phyloP scores from a whole-genome alignment of 2,797 vertebrate species.

The Pogonophryne albipinna region DNA sequence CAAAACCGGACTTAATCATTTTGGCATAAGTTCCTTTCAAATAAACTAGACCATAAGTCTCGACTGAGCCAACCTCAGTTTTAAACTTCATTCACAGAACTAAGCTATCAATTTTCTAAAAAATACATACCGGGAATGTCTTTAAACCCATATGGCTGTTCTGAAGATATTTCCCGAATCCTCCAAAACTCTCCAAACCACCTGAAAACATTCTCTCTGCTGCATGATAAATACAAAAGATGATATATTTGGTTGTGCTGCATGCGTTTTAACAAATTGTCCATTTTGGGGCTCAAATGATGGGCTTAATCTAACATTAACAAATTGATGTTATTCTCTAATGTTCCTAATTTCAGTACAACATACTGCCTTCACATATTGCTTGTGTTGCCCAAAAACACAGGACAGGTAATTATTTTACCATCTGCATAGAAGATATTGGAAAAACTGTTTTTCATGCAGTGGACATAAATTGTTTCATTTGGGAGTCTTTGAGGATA shows the following conservation, averaged over 20 bases:
- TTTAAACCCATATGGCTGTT: not conserved
- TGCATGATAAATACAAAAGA: not conserved
- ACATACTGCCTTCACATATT: not conserved
- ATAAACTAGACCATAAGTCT: not conserved
- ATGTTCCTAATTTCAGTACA: not conserved
- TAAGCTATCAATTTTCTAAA: not conserved
- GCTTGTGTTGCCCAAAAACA: not conserved
- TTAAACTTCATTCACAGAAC: conserved; percentile 9
- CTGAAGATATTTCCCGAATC: conserved; percentile 17
- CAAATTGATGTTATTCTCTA: not conserved
- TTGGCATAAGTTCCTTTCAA: conserved; percentile 10
- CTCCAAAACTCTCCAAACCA: conserved; percentile 17
- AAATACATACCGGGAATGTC: not conserved
- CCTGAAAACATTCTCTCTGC: not conserved
- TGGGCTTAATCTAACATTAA: not conserved
- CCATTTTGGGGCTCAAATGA: not conserved
- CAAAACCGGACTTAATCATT: conserved; percentile 7
- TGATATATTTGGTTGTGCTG: not conserved
- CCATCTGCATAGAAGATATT: not conserved
- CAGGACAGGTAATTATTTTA: not conserved
- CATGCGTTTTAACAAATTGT: not conserved
- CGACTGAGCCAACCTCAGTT: not conserved
- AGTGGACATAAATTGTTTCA: not conserved
- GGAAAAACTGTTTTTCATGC: not conserved
- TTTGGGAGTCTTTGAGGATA: not conserved